Percentiles rank a stretch among this genome's conserved stretches.
Evolutionary conservation across 2,797 vertebrate species (phyloP).

Genomic region (Coregonus sp.): DNA sequence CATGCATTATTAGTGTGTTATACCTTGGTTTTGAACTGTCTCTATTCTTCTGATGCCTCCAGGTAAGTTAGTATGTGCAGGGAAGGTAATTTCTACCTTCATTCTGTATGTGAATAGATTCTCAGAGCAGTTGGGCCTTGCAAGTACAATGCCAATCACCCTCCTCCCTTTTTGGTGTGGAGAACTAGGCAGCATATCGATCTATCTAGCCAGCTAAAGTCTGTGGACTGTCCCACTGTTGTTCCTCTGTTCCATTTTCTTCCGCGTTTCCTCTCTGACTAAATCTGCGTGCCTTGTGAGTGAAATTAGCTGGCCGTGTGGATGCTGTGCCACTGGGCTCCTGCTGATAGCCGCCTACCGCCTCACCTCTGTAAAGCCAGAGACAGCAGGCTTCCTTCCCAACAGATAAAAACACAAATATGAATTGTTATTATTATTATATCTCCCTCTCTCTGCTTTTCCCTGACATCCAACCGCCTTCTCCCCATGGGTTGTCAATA

Average conservation of each 20-base stretch:
- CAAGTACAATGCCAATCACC: conserved; percentile 47
- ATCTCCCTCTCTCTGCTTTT: conserved; percentile 54
- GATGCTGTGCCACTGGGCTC: conserved; percentile 53
- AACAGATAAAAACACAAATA: conserved; percentile 64
- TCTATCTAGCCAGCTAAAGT: conserved; percentile 58
- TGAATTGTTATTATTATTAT: conserved; percentile 28
- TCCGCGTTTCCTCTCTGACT: conserved; percentile 55
- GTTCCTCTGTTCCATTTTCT: conserved; percentile 63
- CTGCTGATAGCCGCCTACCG: conserved; percentile 59
- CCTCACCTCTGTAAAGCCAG: conserved; percentile 51
- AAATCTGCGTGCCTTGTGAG: conserved; percentile 59
- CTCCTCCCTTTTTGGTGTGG: conserved; percentile 54
- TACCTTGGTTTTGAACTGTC: conserved; percentile 29
- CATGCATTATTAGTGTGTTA: conserved; percentile 10
- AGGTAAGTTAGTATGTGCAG: conserved; percentile 48
- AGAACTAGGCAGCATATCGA: conserved; percentile 45
- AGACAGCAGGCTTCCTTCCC: conserved; percentile 58
- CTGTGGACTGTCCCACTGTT: conserved; percentile 54
- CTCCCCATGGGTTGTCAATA: conserved; percentile 54
- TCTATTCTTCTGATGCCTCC: conserved; percentile 34
- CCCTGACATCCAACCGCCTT: conserved; percentile 17
- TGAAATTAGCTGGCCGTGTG: conserved; percentile 67
- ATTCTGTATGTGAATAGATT: conserved; percentile 66
- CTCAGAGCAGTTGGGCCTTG: conserved; percentile 50
- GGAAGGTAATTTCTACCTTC: conserved; percentile 56